Conservation (phyloP, 2,113 vertebrate species). For the Hylia prasina region DNA sequence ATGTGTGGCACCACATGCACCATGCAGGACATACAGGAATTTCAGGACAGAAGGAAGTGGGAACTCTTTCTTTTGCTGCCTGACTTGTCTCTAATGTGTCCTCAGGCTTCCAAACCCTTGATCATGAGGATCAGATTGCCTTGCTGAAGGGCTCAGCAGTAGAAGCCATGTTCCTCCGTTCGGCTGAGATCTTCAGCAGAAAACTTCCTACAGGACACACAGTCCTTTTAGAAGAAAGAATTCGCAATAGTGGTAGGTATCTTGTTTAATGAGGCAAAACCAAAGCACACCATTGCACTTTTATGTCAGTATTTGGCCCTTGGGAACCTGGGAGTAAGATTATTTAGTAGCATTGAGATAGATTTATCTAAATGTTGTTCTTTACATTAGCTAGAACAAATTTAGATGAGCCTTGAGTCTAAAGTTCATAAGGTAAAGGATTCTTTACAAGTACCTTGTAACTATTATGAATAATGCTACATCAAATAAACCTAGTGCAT, state of each 20-base stretch:
- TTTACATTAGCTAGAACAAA: not conserved
- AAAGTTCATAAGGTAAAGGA: conserved; percentile 14
- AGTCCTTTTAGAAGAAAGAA: conserved; percentile 88
- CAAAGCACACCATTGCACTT: not conserved
- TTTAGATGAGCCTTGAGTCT: not conserved
- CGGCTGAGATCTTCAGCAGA: conserved; percentile 89
- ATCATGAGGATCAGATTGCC: conserved; percentile 98
- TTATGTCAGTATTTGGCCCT: not conserved
- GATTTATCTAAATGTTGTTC: not conserved
- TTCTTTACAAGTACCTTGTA: not conserved
- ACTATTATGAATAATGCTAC: not conserved
- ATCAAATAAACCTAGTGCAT: not conserved
- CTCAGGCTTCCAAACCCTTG: conserved; percentile 90
- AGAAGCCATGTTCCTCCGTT: conserved; percentile 97
- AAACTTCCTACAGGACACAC: conserved; percentile 87
- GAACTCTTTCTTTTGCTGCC: not conserved
- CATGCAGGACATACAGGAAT: rapidly evolving
- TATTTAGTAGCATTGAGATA: not conserved
- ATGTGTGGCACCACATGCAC: not conserved
- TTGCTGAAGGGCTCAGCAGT: conserved; percentile 96
- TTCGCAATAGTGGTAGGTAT: conserved; percentile 90
- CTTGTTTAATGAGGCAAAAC: not conserved
- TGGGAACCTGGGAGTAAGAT: not conserved
- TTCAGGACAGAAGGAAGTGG: not conserved
- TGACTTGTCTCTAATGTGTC: not conserved